Conservation (phyloP, 2,888 invertebrate species). For the Andrena minutula region DNA sequence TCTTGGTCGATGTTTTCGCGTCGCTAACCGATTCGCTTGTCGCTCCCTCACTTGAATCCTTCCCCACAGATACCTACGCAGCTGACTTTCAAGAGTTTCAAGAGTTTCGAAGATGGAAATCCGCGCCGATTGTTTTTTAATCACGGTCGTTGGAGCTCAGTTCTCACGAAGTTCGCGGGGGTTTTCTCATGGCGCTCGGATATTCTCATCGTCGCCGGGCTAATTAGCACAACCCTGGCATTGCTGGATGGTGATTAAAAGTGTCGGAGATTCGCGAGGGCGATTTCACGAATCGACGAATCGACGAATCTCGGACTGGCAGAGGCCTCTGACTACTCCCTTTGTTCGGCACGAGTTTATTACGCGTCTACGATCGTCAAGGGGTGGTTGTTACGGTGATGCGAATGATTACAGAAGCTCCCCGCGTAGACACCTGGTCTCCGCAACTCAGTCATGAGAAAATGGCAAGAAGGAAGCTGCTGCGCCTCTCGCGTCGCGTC, state of each 20-base stretch:
- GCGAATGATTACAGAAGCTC: constrained; percentile 47
- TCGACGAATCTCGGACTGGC: neutral
- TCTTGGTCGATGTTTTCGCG: neutral
- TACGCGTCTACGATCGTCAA: neutral
- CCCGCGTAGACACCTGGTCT: constrained; percentile 42
- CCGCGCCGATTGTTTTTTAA: constrained; percentile 31
- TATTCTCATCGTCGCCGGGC: constrained; percentile 69
- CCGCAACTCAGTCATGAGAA: constrained; percentile 55
- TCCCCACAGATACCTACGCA: neutral
- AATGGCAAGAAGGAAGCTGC: constrained; percentile 55
- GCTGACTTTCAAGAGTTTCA: too few relatives aligned
- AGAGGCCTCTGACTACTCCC: neutral
- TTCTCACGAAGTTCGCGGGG: constrained; percentile 66
- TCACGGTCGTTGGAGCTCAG: constrained; percentile 40
- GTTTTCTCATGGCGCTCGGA: constrained; percentile 68
- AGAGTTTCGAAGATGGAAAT: neutral
- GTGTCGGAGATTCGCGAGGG: constrained; percentile 27
- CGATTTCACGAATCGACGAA: constrained; percentile 27
- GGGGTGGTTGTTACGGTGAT: constrained; percentile 30
- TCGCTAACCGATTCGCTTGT: neutral
- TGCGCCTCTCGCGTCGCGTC: constrained; percentile 30
- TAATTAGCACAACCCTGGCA: constrained; percentile 62
- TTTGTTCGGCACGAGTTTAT: neutral
- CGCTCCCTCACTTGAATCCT: too few relatives aligned
- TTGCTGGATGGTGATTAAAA: constrained; percentile 58